Conservation (phyloP, 1,140 invertebrate genomes). For the Aporrectodea caliginosa region DNA sequence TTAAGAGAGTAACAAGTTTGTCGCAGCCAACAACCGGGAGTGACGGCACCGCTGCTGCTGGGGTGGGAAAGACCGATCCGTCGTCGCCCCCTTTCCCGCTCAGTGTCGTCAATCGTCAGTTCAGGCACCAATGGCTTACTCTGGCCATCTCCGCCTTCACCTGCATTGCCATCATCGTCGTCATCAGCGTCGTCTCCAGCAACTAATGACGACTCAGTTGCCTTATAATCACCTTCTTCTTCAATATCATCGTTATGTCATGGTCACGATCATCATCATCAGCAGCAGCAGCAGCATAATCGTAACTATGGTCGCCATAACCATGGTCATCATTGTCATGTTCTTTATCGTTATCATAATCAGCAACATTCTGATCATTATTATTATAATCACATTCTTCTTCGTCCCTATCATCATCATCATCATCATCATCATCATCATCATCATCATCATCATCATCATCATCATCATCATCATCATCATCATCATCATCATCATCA, state of each 20-base stretch:
- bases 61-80: no score
- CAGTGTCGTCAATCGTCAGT: constrained; percentile 23
- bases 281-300: no score
- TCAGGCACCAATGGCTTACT: constrained; percentile 20
- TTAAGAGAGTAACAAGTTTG: constrained; percentile 7
- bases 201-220: no score
- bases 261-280: no score
- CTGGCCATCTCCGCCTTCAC: constrained; percentile 19
- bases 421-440: constrained; percentile 2
- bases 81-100: constrained; percentile 18
- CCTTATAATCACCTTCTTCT: no score
- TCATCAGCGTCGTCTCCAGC: constrained; percentile 26
- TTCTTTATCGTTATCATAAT: no score
- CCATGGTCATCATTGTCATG: no score
- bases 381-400: background rate
- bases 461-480: constrained; percentile 3
- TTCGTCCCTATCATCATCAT: constrained; percentile 3
- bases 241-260: no score
- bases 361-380: no score
- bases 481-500: constrained; percentile 2
- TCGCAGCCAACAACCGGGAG: background rate
- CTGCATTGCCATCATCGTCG: constrained; percentile 30
- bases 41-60: background rate
- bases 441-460: constrained; percentile 2
- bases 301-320: no score